Evolutionary conservation across 2,797 vertebrate genomes (phyloP).

Genomic region (Morus bassanus): DNA sequence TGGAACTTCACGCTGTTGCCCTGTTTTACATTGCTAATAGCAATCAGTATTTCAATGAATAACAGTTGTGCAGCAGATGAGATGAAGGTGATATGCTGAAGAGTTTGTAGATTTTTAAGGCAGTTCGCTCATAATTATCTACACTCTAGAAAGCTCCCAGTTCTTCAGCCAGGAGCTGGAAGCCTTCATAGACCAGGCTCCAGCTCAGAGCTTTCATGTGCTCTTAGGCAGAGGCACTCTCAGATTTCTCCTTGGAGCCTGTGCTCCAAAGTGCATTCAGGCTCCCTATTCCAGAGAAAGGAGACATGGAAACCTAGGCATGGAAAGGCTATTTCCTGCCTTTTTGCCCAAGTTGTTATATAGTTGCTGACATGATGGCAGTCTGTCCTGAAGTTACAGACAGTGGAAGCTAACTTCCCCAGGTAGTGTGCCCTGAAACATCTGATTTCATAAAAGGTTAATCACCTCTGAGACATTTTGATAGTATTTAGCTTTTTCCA

Average conservation of each 20-base stretch:
- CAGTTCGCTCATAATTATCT: neutral
- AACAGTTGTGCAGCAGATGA: neutral
- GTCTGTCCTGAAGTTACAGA: neutral
- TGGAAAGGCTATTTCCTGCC: neutral
- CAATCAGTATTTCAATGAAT: neutral
- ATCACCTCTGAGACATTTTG: neutral
- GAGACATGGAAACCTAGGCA: neutral
- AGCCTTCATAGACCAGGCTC: neutral
- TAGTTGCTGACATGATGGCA: neutral
- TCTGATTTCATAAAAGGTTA: neutral
- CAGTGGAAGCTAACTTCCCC: neutral
- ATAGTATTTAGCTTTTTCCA: neutral
- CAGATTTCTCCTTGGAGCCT: neutral
- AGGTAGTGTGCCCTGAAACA: neutral
- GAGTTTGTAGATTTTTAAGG: neutral
- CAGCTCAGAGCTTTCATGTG: neutral
- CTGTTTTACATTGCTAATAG: neutral
- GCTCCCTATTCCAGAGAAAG: neutral
- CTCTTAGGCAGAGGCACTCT: neutral
- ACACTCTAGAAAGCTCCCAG: neutral
- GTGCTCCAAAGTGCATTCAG: neutral
- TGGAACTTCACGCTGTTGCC: neutral
- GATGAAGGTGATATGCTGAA: neutral
- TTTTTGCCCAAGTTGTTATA: rapidly evolving
- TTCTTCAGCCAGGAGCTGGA: neutral